Conservation (phyloP, 1,140 invertebrate species). For the Drosophila insularis region DNA sequence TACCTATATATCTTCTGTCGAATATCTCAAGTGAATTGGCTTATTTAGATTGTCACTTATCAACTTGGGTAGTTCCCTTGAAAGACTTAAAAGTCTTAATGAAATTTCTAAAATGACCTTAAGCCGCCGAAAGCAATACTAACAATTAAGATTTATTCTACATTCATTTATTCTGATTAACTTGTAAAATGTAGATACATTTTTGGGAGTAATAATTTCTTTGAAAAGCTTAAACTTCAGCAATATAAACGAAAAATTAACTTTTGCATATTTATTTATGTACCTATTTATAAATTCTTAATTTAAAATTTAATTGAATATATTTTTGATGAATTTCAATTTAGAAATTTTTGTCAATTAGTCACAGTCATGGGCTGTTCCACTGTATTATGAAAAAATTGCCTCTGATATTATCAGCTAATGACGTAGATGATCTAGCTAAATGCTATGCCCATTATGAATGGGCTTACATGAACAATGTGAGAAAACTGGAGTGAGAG, state of each 20-base stretch:
- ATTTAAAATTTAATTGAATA: neutral
- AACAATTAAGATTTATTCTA: too few species aligned
- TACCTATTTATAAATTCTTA: neutral
- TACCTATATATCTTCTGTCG: too few species aligned
- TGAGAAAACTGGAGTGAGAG: neutral
- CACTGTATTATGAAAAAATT: conserved; percentile 31
- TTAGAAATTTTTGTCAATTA: neutral
- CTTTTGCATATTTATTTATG: neutral
- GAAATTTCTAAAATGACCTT: too few species aligned
- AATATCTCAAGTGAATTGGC: too few species aligned
- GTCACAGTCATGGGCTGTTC: conserved; percentile 20
- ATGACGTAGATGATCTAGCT: conserved; percentile 24
- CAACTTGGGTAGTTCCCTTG: too few species aligned
- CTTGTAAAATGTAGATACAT: too few species aligned
- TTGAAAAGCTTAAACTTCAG: too few species aligned
- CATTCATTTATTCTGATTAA: too few species aligned
- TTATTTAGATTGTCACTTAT: too few species aligned
- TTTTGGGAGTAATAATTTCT: too few species aligned
- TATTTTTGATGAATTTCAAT: neutral
- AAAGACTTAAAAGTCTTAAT: too few species aligned
- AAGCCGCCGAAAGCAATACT: too few species aligned
- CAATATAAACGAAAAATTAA: neutral
- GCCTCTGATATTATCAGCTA: conserved; percentile 35
- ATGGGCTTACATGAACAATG: neutral
- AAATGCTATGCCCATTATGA: conserved; percentile 3